Evolutionary conservation across 2,797 vertebrate species (phyloP), one percentile per base, ranked within the genome.

Genomic region (Limnodromus scolopaceus): DNA sequence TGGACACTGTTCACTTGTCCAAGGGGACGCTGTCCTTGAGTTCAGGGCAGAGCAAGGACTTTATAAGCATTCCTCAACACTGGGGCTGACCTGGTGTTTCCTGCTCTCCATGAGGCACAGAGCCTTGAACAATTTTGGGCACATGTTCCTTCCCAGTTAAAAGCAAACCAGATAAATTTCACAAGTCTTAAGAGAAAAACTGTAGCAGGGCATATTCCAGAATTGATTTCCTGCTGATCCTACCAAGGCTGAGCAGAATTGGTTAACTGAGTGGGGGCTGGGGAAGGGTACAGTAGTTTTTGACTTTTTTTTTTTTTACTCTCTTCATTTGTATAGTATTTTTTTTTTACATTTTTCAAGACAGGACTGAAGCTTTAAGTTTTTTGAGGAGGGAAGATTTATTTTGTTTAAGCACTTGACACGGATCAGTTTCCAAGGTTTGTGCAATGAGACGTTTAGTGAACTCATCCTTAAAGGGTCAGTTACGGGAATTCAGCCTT

Each of bases 401-500:
- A 81, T 96, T 84, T 89, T 95, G 30, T 60, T 91, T 83, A 60
- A 87, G 77, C 65, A 32, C n/a, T 80, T 88, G 77, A 85, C 81
- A 75, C 2, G 3, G 79, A 88, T 94, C 61, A 11, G 15, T 91
- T 96, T 96, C 91, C 89, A 93, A 92, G 71, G 74, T 96, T 91
- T 83, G 45, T 89, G 81, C 83, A 94, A 85, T 79, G 49, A 85
- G 60, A 90, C 1, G 1, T 70, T 74, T 32, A 78, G 79, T 87
- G 86, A 96, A 95, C 91, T 93, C 34, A 68, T 87, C 82, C 80
- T 92, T 86, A 80, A 93, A 92, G 85, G 86, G 89, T 97, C 96
- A 95, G 61, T 95, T 95, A 84, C 81, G 97, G 95, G 95, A 98
- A 97, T 97, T 97, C 96, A 96, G 61, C 97, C 96, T 98, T 96